These are phyloP conservation scores for Diarsia mendica DNA, from an alignment of 2,888 invertebrate genomes.

Conservation along the genomic window DNA sequence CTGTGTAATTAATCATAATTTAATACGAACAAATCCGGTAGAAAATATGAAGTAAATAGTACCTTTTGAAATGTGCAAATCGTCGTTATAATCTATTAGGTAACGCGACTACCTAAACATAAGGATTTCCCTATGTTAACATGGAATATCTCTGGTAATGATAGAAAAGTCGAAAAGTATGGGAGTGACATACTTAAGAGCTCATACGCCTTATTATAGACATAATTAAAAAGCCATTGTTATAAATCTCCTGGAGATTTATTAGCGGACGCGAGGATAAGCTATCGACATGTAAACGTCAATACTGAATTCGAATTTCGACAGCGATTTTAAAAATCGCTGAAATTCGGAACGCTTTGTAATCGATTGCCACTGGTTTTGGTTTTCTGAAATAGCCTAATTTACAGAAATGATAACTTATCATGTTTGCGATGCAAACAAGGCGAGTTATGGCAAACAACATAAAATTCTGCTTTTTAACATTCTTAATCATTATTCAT, in stretches of 20 bases:
- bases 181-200: neutral
- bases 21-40: constrained; percentile 20
- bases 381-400: neutral
- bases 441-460: neutral
- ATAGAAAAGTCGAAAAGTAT: neutral
- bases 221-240: too few species aligned
- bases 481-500: too few species aligned
- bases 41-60: constrained; percentile 23
- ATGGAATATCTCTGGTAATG: too few species aligned
- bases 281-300: neutral
- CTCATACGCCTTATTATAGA: too few species aligned
- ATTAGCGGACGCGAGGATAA: too few species aligned
- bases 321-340: too few species aligned
- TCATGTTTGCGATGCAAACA: neutral
- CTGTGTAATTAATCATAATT: constrained; percentile 36
- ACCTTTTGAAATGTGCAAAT: constrained; percentile 15
- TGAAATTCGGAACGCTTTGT: neutral
- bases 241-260: too few species aligned
- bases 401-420: neutral
- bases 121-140: neutral
- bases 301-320: neutral
- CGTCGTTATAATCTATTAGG: neutral
- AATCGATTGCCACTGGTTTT: neutral
- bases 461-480: too few species aligned
- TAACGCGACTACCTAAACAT: neutral